A percentile compares a stretch with the other conserved stretches of the same genome.
Conservation (phyloP, 2,113 vertebrate species). For the human region DNA sequence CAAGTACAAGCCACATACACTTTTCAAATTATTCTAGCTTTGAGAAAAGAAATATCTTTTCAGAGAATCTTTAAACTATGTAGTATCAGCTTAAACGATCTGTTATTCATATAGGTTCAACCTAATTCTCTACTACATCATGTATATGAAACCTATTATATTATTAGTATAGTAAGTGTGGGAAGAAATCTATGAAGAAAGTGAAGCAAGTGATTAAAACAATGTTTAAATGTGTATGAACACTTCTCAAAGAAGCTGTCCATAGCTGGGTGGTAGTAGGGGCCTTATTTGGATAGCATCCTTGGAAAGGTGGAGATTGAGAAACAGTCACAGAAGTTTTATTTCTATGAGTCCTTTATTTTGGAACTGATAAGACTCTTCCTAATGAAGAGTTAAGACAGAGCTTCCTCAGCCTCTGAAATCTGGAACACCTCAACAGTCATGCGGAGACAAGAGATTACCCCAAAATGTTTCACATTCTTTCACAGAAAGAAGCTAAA, state of each 20-base stretch:
- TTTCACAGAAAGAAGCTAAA: neutral
- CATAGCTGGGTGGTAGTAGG: neutral
- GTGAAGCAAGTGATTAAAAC: neutral
- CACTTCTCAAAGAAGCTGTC: neutral
- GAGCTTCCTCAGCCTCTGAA: neutral
- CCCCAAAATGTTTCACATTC: neutral
- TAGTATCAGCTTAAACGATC: neutral
- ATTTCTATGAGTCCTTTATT: neutral
- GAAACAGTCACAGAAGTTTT: neutral
- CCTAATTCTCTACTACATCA: neutral
- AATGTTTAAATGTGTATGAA: neutral
- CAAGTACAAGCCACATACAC: neutral
- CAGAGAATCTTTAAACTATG: neutral
- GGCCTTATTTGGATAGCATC: neutral
- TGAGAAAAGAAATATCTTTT: neutral
- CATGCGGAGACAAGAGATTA: neutral
- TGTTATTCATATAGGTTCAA: neutral
- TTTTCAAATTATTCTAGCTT: constrained; percentile 17
- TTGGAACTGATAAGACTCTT: neutral
- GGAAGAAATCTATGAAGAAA: neutral
- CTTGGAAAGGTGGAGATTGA: neutral
- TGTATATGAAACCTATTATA: neutral
- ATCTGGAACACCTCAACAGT: neutral
- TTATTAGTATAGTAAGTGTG: neutral
- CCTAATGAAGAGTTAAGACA: neutral